These are phyloP conservation scores for Drosophila merina DNA, from an alignment of 2,888 invertebrate genomes.

Conservation along the genomic window DNA sequence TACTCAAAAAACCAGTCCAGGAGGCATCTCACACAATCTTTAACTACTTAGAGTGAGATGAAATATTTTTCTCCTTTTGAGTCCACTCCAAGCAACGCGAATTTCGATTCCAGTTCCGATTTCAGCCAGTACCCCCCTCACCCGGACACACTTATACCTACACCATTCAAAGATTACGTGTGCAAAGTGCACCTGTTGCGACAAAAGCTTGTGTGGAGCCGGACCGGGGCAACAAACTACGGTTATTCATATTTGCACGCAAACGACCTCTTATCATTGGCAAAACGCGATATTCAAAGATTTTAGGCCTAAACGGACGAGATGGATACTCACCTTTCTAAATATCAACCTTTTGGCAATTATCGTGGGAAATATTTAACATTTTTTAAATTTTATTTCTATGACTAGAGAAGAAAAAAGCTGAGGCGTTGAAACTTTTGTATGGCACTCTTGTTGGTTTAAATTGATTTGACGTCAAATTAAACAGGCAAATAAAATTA, in stretches of 20 bases:
- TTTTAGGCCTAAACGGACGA: background rate
- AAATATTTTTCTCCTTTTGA: conserved; percentile 12
- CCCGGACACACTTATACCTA: background rate
- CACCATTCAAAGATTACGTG: conserved; percentile 54
- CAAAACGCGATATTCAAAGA: background rate
- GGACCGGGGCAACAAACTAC: conserved; percentile 11
- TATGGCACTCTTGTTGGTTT: background rate
- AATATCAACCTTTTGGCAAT: background rate
- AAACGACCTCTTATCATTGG: background rate
- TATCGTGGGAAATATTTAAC: background rate
- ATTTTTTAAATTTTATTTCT: background rate
- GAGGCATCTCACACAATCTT: conserved; percentile 33
- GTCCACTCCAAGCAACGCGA: conserved; percentile 12
- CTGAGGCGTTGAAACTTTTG: background rate
- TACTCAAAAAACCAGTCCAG: conserved; percentile 38
- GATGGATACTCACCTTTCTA: background rate
- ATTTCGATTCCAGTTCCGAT: conserved; percentile 39
- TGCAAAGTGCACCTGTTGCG: conserved; percentile 63
- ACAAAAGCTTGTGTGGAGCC: conserved; percentile 57
- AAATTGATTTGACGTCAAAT: background rate
- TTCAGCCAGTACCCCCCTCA: background rate
- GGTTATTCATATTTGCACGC: background rate
- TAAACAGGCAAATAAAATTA: background rate
- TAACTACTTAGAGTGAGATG: conserved; percentile 26
- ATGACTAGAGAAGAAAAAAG: background rate